phyloP scores from a whole-genome alignment of 2,113 vertebrate genomes.

The Amazona guildingii region DNA sequence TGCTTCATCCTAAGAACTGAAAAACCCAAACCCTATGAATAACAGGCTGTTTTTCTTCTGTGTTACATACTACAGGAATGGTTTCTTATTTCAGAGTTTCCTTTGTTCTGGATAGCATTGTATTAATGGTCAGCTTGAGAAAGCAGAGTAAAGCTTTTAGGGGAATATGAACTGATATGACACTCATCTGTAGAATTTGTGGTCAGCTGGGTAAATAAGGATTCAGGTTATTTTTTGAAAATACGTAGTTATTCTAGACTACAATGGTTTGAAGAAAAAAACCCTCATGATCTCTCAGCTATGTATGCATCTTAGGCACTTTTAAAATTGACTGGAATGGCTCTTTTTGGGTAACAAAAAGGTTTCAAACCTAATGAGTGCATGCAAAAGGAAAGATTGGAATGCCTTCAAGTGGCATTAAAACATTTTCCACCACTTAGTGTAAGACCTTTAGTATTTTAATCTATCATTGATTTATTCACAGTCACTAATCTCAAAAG shows the following conservation, averaged over 20 bases:
- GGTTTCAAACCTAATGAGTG: neutral
- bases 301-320: slow-evolving; percentile 1
- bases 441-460: neutral
- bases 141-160: neutral
- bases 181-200: slow-evolving; percentile 4
- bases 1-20: neutral
- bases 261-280: neutral
- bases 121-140: neutral
- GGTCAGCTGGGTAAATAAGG: neutral
- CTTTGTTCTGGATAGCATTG: neutral
- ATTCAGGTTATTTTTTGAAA: slow-evolving; percentile 30
- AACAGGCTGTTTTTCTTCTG: neutral
- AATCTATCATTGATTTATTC: neutral
- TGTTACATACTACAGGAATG: neutral
- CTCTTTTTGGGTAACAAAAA: slow-evolving; percentile 37
- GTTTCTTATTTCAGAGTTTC: slow-evolving; percentile 1
- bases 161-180: neutral
- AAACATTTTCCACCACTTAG: neutral
- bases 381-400: neutral
- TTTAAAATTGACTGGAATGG: slow-evolving; percentile 16
- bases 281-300: neutral
- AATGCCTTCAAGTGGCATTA: neutral
- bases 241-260: neutral
- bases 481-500: neutral
- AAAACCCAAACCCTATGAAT: neutral